Evolutionary conservation across 2,113 vertebrate species (phyloP).

Genomic region (Bagarius yarrelli): DNA sequence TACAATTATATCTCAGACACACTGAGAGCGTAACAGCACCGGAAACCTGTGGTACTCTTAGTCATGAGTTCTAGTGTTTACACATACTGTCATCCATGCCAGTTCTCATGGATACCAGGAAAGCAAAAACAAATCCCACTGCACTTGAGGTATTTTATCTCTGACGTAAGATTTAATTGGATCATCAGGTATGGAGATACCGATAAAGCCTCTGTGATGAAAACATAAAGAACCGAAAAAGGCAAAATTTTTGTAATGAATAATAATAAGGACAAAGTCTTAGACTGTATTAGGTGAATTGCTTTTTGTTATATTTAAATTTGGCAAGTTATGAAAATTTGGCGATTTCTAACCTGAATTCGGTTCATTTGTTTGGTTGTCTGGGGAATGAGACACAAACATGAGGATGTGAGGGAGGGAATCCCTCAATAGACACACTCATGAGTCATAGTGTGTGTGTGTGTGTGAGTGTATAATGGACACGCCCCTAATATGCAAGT

Average conservation of each 20-base stretch:
- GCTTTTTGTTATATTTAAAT: background rate
- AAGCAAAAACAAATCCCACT: slow-evolving; percentile 20
- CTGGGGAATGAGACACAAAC: slow-evolving; percentile 56
- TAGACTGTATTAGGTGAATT: too few species aligned
- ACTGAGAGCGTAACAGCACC: slow-evolving; percentile 62
- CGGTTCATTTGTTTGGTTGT: slow-evolving; percentile 50
- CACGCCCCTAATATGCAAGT: slow-evolving; percentile 20
- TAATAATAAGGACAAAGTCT: background rate
- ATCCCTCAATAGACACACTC: slow-evolving; percentile 22
- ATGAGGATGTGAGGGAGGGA: slow-evolving; percentile 28
- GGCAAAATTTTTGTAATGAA: too few species aligned
- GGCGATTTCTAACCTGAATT: background rate
- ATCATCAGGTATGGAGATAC: background rate
- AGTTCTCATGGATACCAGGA: slow-evolving; percentile 53
- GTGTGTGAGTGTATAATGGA: slow-evolving; percentile 7
- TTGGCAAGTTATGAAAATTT: background rate
- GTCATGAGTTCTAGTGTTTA: slow-evolving; percentile 40
- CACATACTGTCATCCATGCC: slow-evolving; percentile 51
- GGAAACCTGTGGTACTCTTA: slow-evolving; percentile 59
- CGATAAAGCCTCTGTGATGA: too few species aligned
- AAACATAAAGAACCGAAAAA: background rate
- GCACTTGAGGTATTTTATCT: slow-evolving; percentile 38
- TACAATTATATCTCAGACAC: slow-evolving; percentile 59
- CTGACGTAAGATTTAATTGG: background rate
- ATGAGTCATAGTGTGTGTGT: slow-evolving; percentile 21